Conservation (phyloP, 2,113 vertebrate species). For the Bothrops jararaca region DNA sequence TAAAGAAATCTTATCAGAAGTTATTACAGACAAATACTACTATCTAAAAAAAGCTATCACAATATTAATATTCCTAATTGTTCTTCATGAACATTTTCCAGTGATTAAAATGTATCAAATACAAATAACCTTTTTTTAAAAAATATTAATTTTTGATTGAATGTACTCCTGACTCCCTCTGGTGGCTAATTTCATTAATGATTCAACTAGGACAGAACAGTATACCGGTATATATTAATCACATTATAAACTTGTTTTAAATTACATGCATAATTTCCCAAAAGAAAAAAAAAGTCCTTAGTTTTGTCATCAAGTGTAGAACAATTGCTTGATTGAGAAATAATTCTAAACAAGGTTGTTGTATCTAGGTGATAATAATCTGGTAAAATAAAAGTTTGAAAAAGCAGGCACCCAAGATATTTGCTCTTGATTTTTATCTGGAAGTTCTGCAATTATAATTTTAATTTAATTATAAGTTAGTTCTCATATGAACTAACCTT, state of each 20-base stretch:
- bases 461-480: not conserved
- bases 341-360: not conserved
- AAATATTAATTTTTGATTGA: not conserved
- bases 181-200: not conserved
- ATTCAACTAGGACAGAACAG: not conserved
- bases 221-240: not conserved
- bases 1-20: not conserved
- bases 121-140: not conserved
- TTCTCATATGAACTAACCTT: not conserved
- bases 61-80: not conserved
- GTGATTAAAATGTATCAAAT: not conserved
- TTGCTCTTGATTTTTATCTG: not conserved
- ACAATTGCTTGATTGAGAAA: not conserved
- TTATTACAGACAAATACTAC: not conserved
- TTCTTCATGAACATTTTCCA: not conserved
- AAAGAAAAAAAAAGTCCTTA: not conserved
- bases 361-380: not conserved
- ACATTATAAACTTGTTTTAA: not conserved
- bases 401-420: not conserved
- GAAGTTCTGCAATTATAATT: not conserved
- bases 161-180: conserved; percentile 21
- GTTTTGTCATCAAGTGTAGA: not conserved
- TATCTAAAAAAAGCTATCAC: not conserved
- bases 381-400: not conserved
- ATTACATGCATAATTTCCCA: not conserved